phyloP scores from a whole-genome alignment of 92 coral and sea anemone species.

The Siderastrea radians region DNA sequence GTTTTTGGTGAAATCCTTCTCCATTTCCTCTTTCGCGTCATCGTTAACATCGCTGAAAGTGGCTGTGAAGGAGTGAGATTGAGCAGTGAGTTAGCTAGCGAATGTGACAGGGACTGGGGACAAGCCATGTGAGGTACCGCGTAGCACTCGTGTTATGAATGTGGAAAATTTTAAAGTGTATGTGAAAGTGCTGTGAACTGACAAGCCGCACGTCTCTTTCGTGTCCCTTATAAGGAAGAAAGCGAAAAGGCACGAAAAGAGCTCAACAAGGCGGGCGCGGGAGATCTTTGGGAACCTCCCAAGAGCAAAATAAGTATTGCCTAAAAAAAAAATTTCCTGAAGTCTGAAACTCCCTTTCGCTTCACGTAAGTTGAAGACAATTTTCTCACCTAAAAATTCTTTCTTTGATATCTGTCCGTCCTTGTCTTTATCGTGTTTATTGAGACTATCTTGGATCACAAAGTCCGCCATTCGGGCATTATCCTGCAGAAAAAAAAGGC shows the following conservation, averaged over 20 bases:
- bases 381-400: conserved; percentile 83
- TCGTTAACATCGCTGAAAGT: conserved; percentile 82
- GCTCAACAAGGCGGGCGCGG: not conserved
- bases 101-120: not conserved
- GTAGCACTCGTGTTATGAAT: too few species aligned
- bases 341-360: not conserved
- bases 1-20: conserved; percentile 77
- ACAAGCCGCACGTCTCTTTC: too few species aligned
- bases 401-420: conserved; percentile 92
- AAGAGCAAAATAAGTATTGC: too few species aligned
- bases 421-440: conserved; percentile 92
- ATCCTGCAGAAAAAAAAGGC: conserved; percentile 60
- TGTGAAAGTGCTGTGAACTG: too few species aligned
- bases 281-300: not conserved
- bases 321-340: not conserved
- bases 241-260: too few species aligned
- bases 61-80: conserved; percentile 28
- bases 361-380: not conserved
- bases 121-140: not conserved
- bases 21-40: conserved; percentile 86
- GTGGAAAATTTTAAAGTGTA: too few species aligned
- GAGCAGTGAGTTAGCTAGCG: not conserved
- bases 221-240: not conserved
- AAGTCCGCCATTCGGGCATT: conserved; percentile 85
- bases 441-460: conserved; percentile 82